Evolutionary conservation across 2,888 invertebrate species (phyloP).

Genomic region (Ligdia adustata): DNA sequence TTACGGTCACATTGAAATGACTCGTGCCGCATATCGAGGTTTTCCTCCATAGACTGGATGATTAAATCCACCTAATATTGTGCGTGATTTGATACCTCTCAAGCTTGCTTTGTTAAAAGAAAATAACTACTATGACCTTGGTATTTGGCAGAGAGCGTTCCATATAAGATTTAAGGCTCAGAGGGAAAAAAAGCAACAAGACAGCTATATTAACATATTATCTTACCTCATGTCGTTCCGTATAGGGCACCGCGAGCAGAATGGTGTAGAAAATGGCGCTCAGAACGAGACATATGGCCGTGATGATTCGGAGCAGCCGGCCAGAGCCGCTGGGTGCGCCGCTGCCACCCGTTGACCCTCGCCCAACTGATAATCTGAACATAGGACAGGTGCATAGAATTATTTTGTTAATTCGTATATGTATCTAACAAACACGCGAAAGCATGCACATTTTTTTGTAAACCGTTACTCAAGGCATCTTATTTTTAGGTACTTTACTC

Average conservation of each 20-base stretch:
- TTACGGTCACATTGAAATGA: background rate
- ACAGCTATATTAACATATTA: background rate
- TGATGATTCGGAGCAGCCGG: conserved; percentile 86
- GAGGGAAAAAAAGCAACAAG: background rate
- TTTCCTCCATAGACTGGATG: background rate
- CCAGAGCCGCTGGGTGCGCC: conserved; percentile 82
- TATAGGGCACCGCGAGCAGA: conserved; percentile 87
- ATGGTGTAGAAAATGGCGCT: conserved; percentile 88
- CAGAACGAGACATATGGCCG: conserved; percentile 86
- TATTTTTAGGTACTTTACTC: no score
- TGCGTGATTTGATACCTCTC: no score
- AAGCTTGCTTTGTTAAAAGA: background rate
- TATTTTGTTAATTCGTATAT: background rate
- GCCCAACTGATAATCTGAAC: conserved; percentile 73
- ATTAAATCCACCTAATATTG: no score
- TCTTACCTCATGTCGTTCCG: conserved; percentile 82
- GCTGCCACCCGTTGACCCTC: conserved; percentile 77
- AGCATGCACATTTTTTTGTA: no score
- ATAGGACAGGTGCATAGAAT: conserved; percentile 9
- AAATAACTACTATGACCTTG: background rate
- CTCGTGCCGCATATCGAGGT: background rate
- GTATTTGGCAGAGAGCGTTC: background rate
- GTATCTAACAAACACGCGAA: background rate
- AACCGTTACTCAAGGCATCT: no score
- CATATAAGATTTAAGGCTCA: no score